A percentile compares a stretch with the other conserved stretches of the same genome.
phyloP scores from a whole-genome alignment of 2,113 vertebrate species.

The Centrocercus urophasianus region DNA sequence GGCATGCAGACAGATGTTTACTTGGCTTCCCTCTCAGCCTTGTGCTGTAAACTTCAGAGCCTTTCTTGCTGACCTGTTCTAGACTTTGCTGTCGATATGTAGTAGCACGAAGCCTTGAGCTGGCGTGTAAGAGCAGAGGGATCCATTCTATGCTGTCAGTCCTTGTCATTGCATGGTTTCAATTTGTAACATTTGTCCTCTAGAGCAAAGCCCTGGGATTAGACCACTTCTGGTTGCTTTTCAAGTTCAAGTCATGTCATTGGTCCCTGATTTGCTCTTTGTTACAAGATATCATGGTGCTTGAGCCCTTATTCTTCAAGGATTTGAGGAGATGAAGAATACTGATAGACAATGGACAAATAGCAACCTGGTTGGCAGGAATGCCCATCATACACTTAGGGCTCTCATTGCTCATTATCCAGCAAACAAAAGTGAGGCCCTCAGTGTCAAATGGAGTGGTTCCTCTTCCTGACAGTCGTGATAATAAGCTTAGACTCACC shows the following conservation, averaged over 20 bases:
- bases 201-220: constrained; percentile 16
- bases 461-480: neutral
- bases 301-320: neutral
- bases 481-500: neutral
- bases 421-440: neutral
- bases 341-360: neutral
- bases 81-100: neutral
- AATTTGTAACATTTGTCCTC: constrained; percentile 29
- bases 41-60: neutral
- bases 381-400: neutral
- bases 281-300: neutral
- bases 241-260: neutral
- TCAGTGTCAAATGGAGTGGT: neutral
- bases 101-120: constrained; percentile 13
- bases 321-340: neutral
- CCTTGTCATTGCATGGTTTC: constrained; percentile 30
- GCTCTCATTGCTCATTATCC: neutral
- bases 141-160: neutral
- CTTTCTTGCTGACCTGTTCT: neutral
- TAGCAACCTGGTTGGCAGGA: neutral
- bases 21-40: neutral
- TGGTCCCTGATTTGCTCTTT: neutral
- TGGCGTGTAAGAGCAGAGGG: neutral
- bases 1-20: neutral
- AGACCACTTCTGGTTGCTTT: neutral